Evolutionary conservation across 1,140 invertebrate genomes (phyloP), one percentile per base, ranked within the genome.

Genomic region (Ditylenchus dipsaci): DNA sequence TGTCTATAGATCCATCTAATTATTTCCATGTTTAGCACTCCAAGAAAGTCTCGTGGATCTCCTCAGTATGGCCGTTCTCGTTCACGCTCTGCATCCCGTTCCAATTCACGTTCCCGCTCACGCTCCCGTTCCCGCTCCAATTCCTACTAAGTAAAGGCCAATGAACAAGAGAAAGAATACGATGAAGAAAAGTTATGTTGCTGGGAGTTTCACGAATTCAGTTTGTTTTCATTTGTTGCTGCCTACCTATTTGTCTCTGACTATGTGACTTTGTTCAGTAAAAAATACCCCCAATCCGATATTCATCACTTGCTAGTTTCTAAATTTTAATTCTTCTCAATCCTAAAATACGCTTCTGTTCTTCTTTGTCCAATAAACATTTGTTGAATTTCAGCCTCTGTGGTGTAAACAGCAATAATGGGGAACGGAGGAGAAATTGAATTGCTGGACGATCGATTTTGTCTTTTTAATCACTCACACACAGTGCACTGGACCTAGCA

Each of bases 91-190:
- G n/a, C 3, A 53, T 53, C 68, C 3, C 43, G 63, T 58, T 65
- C 63, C 3, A 23, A 5, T 38, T 65, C 43, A 23, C 68, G 68
- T 29, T 69, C 68, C 23, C 57, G 59, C 17, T 38, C 68, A 21
- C 68, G 68, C 45, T 63, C 69, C 13, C 69, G 71, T n/a, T 71
- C 69, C 1, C 68, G 68, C 29, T 61, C 59, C 26, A 5, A 3
- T 21, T 7, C 59, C 26, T 61, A 61, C n/a, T 61, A 29, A 61
- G 29, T 38, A 11, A 11, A 5, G 33, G 33, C 11, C 33, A 38
- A 11, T 38, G 33, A 11, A 38, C 3, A 38, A 53, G 49, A 19
- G 23, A 53, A 15, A 45, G 11, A n/a, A 45, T 45, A 45, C 43
- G 43, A 11, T 17, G 8, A 53, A 26, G 49, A 53, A 8, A 21